These are phyloP conservation scores for Stratiomys singularior DNA, from an alignment of 2,888 invertebrate genomes.

Conservation along the genomic window DNA sequence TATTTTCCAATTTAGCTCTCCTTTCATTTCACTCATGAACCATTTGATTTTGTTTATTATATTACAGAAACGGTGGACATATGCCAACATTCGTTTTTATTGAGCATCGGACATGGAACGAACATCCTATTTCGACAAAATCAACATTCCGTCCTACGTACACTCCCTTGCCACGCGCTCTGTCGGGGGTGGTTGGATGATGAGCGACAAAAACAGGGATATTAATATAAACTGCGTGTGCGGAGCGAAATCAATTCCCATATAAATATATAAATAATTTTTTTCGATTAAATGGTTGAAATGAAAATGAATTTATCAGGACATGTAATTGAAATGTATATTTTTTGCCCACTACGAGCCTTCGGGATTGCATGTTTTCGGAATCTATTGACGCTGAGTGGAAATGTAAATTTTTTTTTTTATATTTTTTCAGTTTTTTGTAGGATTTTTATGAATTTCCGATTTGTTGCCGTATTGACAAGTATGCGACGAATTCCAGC, in stretches of 20 bases:
- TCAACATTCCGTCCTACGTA: slow-evolving; percentile 18
- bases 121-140: slow-evolving; percentile 34
- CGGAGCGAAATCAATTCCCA: slow-evolving; percentile 47
- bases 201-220: slow-evolving; percentile 27
- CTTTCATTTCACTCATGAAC: background rate
- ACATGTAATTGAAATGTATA: slow-evolving; percentile 51
- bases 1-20: slow-evolving; percentile 1
- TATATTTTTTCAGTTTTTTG: slow-evolving; percentile 25
- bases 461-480: background rate
- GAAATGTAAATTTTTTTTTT: slow-evolving; percentile 14
- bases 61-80: slow-evolving; percentile 42
- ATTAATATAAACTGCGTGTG: slow-evolving; percentile 24
- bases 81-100: slow-evolving; percentile 44
- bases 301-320: slow-evolving; percentile 51
- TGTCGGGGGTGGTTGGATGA: slow-evolving; percentile 22
- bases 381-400: slow-evolving; percentile 12
- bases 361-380: slow-evolving; percentile 20
- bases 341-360: slow-evolving; percentile 33
- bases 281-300: slow-evolving; percentile 49
- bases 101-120: slow-evolving; percentile 35
- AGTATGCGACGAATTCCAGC: background rate
- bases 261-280: slow-evolving; percentile 38
- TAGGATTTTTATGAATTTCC: slow-evolving; percentile 41
- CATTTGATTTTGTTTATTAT: slow-evolving; percentile 44
- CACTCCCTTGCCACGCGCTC: background rate